Base-by-base conservation (phyloP, 2,888 invertebrate genomes). In the Sclerodermus sp. region DNA sequence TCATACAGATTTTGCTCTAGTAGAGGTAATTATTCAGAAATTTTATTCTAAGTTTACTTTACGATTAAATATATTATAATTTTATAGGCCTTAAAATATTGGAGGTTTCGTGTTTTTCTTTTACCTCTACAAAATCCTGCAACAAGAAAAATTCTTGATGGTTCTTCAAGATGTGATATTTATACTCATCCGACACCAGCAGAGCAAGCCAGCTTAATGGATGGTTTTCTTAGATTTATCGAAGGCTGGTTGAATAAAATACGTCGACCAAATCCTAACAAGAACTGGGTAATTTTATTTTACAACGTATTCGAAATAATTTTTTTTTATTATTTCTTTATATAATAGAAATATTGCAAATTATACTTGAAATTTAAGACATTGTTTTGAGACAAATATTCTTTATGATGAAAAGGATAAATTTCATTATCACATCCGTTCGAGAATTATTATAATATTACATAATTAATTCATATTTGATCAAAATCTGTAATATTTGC, bases 181-280 rank as follows among this genome's bases (percentile, higher is more conserved):
- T 96, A 94, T 72, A 83, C 86, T n/a, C 82, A 85, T 0, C 84
- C 85, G 1, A 79, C 79, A 0, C 71, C 80, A 18, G 81, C 84
- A 9, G 84, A 85, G 49, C 83, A 85, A 48, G 82, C 80, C 36
- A 82, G 82, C 18, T 83, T 87, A 57, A 80, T 86, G 53, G 86
- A 88, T 55, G 88, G 88, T 0, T 90, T 92, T 76, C 80, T 93
- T 36, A 87, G 89, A 60, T 93, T 90, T 77, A 90, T 88, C 64
- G 96, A 91, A 79, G 85, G 87, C 0, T 89, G 89, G 76, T 85
- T 96, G 57, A 96, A 96, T 80, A 93, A 93, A 80, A 88, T 96
- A 71, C 90, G 91, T 76, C 82, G 93, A 60, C 86, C 88, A 3
- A 82, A 81, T 60, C 83, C 84, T 58, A 89, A 89, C 69, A 91